Evolutionary conservation across 2,888 invertebrate species (phyloP), one percentile per base, ranked within the genome.

Genomic region (Nomada goodeniana): DNA sequence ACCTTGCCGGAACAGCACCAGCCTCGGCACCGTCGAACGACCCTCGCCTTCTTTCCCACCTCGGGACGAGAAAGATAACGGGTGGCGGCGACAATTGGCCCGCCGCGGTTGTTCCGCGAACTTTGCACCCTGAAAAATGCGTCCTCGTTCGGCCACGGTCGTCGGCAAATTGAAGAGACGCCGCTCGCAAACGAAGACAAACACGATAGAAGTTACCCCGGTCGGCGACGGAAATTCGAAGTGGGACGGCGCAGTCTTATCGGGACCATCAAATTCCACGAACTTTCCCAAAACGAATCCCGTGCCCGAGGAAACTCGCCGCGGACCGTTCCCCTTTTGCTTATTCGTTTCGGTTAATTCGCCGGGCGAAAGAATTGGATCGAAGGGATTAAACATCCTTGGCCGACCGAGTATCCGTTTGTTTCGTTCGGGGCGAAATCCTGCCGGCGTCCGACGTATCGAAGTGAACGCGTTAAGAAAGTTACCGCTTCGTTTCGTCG

Each of bases 181-280:
- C 64, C 2, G 3, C 55, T 36, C 36, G 67, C 44, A 73, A 67
- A 73, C 57, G 57, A 73, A 73, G 73, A 67, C 67, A 73, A 67
- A 73, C 44, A 73, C 1, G 18, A 23, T 7, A 23, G 42, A 29
- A 65, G 26, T 44, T n/a, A n/a, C 2, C 15, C 15, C 15, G 26
- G 26, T 2, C n/a, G 29, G 23, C 44, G 65, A 42, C 64, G 44
- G 64, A 29, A 42, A 73, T 65, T 55, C 55, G 47, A 65, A 29
- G 18, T 18, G 36, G 55, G 44, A 44, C 44, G 61, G 61, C 44
- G 0, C 42, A 9, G 44, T 29, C 67, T 57, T 73, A 67, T 67
- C 67, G 67, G 20, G 20, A 1, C 47, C 26, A 57, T 73, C 47
- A 73, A 67, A 67, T 67, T 57, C 57, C 7, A 9, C 4, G 47